Conservation (phyloP, 2,113 vertebrate genomes). For the Charadrius vociferus region DNA sequence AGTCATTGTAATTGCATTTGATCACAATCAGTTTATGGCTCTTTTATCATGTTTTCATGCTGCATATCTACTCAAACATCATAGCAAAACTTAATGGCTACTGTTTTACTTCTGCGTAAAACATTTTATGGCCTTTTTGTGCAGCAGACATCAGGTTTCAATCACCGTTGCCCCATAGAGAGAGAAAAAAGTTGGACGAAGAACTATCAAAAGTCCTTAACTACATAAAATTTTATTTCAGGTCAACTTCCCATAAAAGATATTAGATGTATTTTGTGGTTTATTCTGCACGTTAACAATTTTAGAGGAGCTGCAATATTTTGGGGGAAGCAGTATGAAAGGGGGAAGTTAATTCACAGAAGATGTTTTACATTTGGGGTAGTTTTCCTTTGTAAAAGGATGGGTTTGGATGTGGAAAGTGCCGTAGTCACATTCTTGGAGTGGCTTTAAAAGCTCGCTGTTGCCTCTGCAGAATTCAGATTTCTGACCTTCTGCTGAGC, state of each 20-base stretch:
- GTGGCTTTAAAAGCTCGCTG: not conserved
- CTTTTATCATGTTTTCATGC: constrained; percentile 82
- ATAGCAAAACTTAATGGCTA: constrained; percentile 81
- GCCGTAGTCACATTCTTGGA: not conserved
- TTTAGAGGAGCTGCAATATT: constrained; percentile 66
- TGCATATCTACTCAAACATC: constrained; percentile 79
- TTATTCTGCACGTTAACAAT: constrained; percentile 64
- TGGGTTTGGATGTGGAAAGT: not conserved
- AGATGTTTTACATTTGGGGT: constrained; percentile 53
- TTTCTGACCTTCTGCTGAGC: not conserved
- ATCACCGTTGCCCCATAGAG: constrained; percentile 70
- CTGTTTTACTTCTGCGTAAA: constrained; percentile 84
- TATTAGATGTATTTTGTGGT: constrained; percentile 77
- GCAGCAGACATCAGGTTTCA: constrained; percentile 79
- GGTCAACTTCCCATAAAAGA: constrained; percentile 78
- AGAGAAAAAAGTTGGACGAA: constrained; percentile 73
- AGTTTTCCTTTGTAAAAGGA: constrained; percentile 32
- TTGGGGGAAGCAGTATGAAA: constrained; percentile 58
- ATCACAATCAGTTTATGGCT: constrained; percentile 78
- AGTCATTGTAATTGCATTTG: constrained; percentile 81
- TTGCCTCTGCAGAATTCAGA: not conserved
- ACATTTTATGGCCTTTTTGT: constrained; percentile 76
- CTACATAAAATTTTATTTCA: constrained; percentile 81
- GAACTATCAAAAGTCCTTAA: constrained; percentile 78
- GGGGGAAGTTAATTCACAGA: constrained; percentile 62